These are phyloP conservation scores for Aleiodes sp. DNA, from an alignment of 1,140 invertebrate species.

Conservation along the genomic window DNA sequence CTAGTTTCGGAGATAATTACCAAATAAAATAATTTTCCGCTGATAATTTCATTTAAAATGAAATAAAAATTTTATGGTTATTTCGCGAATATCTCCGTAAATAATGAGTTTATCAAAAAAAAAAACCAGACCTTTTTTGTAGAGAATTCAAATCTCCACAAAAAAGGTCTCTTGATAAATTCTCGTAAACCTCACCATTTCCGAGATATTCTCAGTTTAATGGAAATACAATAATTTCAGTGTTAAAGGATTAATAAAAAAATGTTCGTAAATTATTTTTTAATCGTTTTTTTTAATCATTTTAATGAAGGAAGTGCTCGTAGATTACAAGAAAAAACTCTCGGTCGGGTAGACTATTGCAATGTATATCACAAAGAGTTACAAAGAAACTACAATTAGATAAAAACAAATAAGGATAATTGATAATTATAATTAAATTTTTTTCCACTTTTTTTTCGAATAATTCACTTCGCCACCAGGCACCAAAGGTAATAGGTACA, in stretches of 20 bases:
- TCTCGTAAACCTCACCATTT: too few species aligned
- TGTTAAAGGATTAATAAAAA: not conserved
- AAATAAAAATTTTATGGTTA: too few species aligned
- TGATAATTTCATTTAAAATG: too few species aligned
- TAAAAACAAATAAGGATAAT: constrained; percentile 65
- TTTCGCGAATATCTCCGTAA: too few species aligned
- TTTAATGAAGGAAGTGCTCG: constrained; percentile 55
- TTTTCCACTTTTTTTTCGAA: constrained; percentile 29
- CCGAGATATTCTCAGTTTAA: too few species aligned
- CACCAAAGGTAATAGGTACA: constrained; percentile 57
- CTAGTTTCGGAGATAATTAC: too few species aligned
- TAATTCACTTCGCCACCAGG: constrained; percentile 52
- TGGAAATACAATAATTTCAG: too few species aligned
- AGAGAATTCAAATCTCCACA: too few species aligned
- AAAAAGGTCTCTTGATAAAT: too few species aligned
- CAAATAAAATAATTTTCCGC: too few species aligned
- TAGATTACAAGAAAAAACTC: constrained; percentile 58
- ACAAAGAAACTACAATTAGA: constrained; percentile 66
- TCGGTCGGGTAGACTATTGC: constrained; percentile 64
- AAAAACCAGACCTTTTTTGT: too few species aligned
- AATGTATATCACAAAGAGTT: constrained; percentile 67
- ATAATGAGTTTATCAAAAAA: too few species aligned
- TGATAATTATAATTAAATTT: constrained; percentile 45
- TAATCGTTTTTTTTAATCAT: constrained; percentile 35
- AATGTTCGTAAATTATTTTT: not conserved